Evolutionary conservation across 2,888 invertebrate genomes (phyloP).

Genomic region (Ornithoptera alexandrae): DNA sequence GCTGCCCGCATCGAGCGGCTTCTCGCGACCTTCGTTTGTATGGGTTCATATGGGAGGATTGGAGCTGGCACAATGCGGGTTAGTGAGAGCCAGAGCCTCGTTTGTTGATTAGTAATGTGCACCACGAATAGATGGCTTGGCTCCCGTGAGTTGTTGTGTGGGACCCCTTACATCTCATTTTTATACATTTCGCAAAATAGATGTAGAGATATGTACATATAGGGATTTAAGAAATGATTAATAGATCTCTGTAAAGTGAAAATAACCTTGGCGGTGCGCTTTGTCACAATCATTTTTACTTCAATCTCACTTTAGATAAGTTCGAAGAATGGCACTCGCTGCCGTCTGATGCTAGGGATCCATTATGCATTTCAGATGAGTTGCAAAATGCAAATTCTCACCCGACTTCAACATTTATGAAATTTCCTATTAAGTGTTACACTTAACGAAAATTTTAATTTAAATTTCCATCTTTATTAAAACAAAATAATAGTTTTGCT

Average conservation of each 20-base stretch:
- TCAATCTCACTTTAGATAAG: slow-evolving; percentile 13
- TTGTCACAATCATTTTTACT: slow-evolving; percentile 16
- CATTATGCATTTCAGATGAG: slow-evolving; percentile 23
- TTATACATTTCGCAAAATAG: too few species aligned
- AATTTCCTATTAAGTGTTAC: background rate
- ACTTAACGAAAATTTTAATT: background rate
- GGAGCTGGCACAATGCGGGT: too few species aligned
- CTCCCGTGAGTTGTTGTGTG: too few species aligned
- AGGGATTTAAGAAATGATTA: background rate
- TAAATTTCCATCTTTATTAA: background rate
- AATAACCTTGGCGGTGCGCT: slow-evolving; percentile 2
- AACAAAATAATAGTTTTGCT: background rate
- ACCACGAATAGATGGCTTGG: too few species aligned
- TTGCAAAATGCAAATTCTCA: slow-evolving; percentile 28
- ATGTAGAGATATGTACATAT: too few species aligned
- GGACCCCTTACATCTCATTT: too few species aligned
- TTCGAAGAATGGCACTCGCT: slow-evolving; percentile 21
- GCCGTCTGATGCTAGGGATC: background rate
- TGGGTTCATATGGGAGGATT: too few species aligned
- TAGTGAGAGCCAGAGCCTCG: too few species aligned
- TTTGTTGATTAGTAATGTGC: too few species aligned
- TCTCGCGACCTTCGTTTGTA: too few species aligned
- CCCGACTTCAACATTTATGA: slow-evolving; percentile 2
- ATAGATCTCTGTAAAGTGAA: background rate
- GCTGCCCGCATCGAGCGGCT: too few species aligned